Evolutionary conservation across 2,888 invertebrate species (phyloP).

Genomic region (Lordiphosa fenestrarum): DNA sequence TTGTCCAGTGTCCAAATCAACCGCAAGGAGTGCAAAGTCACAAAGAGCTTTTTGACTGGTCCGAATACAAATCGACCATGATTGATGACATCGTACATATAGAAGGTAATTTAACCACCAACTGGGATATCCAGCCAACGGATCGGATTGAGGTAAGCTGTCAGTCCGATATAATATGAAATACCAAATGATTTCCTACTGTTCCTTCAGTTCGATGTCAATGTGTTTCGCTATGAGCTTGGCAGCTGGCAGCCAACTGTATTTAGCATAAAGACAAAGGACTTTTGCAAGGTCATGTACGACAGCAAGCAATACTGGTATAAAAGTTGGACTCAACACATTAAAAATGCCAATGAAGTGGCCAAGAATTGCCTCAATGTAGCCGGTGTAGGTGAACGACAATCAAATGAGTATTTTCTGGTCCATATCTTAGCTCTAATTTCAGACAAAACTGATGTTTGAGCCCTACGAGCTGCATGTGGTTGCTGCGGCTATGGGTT

Average conservation of each 20-base stretch:
- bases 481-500: not conserved
- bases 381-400: conserved; percentile 20
- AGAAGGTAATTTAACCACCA: conserved; percentile 16
- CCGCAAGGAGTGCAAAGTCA: not conserved
- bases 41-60: not conserved
- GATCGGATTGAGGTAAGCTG: conserved; percentile 24
- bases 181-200: too few relatives aligned
- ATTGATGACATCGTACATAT: accelerated
- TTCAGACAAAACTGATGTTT: conserved; percentile 16
- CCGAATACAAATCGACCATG: not conserved
- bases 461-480: not conserved
- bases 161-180: not conserved
- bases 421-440: not conserved
- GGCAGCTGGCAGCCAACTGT: conserved; percentile 23
- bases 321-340: conserved; percentile 10
- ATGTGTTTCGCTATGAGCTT: not conserved
- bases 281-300: conserved; percentile 7
- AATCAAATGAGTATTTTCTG: not conserved
- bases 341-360: conserved; percentile 18
- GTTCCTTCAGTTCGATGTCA: not conserved
- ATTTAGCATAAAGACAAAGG: accelerated
- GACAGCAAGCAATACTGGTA: conserved; percentile 22
- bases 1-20: conserved; percentile 7
- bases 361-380: conserved; percentile 18
- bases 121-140: conserved; percentile 18